Evolutionary conservation across 2,113 vertebrate species (phyloP).

Genomic region (Bambusicola thoracicus): DNA sequence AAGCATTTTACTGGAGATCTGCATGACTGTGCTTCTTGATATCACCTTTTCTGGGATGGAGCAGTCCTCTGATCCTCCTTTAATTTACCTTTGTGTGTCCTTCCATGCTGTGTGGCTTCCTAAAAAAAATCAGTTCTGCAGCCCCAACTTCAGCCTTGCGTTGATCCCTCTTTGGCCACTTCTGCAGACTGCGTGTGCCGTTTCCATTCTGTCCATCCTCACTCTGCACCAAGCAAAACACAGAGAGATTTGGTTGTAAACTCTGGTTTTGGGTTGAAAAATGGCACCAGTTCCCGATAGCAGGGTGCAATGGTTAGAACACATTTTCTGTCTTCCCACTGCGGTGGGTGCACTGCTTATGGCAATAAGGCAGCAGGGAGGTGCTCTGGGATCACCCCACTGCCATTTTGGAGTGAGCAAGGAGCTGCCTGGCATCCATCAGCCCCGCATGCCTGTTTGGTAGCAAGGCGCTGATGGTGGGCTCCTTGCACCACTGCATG

Average conservation of each 20-base stretch:
- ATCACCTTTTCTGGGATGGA: neutral
- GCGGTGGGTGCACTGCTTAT: neutral
- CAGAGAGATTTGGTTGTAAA: neutral
- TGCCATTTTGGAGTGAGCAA: neutral
- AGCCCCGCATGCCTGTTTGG: rapidly evolving
- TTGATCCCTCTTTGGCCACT: neutral
- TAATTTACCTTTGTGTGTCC: neutral
- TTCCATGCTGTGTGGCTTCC: neutral
- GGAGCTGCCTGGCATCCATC: neutral
- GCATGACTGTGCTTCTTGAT: neutral
- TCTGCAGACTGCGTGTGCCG: rapidly evolving
- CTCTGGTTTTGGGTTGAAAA: neutral
- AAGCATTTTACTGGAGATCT: neutral
- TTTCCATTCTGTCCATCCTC: neutral
- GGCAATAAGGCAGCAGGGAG: neutral
- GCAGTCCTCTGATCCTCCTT: neutral
- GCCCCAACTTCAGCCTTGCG: neutral
- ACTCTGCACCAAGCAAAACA: neutral
- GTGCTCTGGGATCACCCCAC: no score
- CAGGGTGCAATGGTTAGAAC: neutral
- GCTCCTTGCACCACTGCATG: neutral
- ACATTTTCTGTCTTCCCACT: neutral
- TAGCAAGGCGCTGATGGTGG: neutral
- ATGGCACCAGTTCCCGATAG: neutral
- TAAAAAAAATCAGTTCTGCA: neutral